Conservation (phyloP, 2,888 invertebrate genomes). For the Teleogryllus oceanicus region DNA sequence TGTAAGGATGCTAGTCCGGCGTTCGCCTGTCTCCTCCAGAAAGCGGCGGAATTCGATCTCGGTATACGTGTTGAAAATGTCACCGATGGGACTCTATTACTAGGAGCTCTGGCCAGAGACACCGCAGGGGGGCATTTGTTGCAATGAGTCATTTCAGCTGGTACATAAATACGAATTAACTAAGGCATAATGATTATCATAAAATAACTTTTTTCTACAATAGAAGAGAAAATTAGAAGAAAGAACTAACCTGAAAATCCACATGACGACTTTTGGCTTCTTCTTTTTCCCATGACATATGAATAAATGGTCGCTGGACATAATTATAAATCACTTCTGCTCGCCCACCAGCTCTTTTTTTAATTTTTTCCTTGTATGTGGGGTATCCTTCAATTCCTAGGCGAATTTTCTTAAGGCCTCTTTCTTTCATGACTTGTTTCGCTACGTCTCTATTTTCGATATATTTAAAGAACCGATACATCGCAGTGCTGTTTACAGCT, state of each 20-base stretch:
- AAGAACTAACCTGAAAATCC: slow-evolving; percentile 65
- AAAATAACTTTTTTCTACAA: no score
- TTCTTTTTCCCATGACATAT: slow-evolving; percentile 99
- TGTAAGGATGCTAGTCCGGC: no score
- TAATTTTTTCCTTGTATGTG: slow-evolving; percentile 98
- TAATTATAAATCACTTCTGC: slow-evolving; percentile 99
- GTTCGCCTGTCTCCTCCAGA: no score
- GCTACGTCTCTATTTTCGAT: slow-evolving; percentile 99
- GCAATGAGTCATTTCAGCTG: no score
- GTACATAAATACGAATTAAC: no score
- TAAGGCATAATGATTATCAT: no score
- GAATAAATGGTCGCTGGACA: slow-evolving; percentile 97
- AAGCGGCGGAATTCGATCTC: no score
- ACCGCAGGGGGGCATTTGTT: no score
- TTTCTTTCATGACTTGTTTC: slow-evolving; percentile 97
- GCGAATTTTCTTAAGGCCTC: slow-evolving; percentile 97
- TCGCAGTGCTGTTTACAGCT: slow-evolving; percentile 90
- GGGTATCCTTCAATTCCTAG: slow-evolving; percentile 99
- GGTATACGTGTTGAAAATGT: no score
- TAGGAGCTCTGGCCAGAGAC: no score
- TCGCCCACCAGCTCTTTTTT: slow-evolving; percentile 88
- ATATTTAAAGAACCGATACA: slow-evolving; percentile 98
- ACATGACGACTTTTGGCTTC: slow-evolving; percentile 98
- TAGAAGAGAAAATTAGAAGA: no score
- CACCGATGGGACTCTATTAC: no score